Evolutionary conservation across 2,888 invertebrate species (phyloP), one percentile per base, ranked within the genome.

Genomic region (Coleophora flavipennella): DNA sequence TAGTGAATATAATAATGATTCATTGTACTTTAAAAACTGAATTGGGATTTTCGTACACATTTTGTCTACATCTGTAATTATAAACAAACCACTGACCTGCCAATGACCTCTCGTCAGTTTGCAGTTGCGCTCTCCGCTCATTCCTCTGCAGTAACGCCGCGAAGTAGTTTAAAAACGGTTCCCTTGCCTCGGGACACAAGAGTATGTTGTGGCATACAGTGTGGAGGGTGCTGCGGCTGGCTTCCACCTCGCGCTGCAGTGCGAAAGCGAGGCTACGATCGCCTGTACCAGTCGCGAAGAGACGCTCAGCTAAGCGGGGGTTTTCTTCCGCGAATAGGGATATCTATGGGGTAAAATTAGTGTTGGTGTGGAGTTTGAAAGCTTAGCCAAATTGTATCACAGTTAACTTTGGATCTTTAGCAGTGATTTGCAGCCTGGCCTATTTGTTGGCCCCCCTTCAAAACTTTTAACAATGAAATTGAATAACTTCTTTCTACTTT

Each of bases 281-380:
- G 27, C 86, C 70, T 0, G 86, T 76, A 44, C 88, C 89, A 1
- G 87, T 87, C 28, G 84, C 78, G 75, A 79, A 87, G 41, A 86
- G 57, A 1, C 84, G 91, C 55, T 95, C 94, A 0, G 94, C 94
- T n/a, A 96, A 90, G 50, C 93, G 90, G 0, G 93, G 93, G 67
- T 95, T 94, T 69, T 97, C 97, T 64, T 98, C 97, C 29, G 94
- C 95, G 71, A 97, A 96, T 1, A 97, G 89, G 0, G 97, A 97
- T 58, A 81, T 74, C 83, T 84, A 26, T 29, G 29, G 10, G 10
- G 29, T 8, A n/a, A 10, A 4, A 20, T 4, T 20, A 20, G 20
- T 20, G 20, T 20, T 20, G 6, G 20, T 20, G 3, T 20, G 20
- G 20, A 20, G 20, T 20, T 20, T 20, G 6, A 6, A 4, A 20